Percentiles rank a stretch among this genome's conserved stretches.
Conservation (phyloP, 2,797 vertebrate species). For the Sebastes minor region DNA sequence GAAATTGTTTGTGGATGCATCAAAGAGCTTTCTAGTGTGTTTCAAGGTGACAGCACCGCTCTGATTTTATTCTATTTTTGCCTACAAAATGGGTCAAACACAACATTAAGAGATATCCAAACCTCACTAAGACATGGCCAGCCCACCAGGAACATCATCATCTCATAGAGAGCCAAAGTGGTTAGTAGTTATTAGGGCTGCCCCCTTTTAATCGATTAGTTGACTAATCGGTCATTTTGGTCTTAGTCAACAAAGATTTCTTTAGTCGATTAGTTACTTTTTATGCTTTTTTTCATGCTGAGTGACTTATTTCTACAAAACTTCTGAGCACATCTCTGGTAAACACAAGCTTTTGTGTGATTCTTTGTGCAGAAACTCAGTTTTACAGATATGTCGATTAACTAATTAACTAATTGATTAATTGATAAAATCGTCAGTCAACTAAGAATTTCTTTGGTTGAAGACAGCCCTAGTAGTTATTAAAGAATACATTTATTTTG, state of each 20-base stretch:
- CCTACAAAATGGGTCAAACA: conserved; percentile 11
- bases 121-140: not conserved
- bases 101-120: not conserved
- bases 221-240: fast-evolving
- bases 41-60: conserved; percentile 26
- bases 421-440: too few species aligned
- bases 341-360: not conserved
- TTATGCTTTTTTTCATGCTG: too few species aligned
- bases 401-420: too few species aligned
- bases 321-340: too few species aligned
- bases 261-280: too few species aligned
- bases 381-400: too few species aligned
- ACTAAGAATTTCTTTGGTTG: too few species aligned
- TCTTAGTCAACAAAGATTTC: too few species aligned
- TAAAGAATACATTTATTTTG: not conserved
- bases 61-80: conserved; percentile 24
- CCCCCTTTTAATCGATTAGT: too few species aligned
- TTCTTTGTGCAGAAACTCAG: too few species aligned
- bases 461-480: not conserved
- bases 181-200: not conserved
- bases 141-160: not conserved
- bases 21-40: not conserved
- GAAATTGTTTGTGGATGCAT: not conserved
- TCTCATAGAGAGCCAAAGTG: not conserved
- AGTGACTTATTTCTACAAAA: too few species aligned